Evolutionary conservation across 2,888 invertebrate species (phyloP).

Genomic region (Lasioglossum pauxillum): DNA sequence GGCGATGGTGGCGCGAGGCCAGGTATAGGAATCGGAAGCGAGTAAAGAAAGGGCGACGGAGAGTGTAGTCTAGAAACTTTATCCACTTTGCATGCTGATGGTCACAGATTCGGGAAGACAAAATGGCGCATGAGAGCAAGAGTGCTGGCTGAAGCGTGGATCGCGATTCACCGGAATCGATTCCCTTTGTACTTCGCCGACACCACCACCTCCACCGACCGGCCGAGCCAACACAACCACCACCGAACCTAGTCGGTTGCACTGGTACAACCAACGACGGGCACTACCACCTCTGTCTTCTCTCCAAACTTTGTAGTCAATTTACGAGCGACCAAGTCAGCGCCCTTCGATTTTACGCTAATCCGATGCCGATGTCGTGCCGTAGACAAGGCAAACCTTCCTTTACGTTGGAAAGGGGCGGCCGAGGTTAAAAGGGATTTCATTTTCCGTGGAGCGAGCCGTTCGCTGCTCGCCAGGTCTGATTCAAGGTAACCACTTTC

Average conservation of each 20-base stretch:
- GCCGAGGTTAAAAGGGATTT: constrained; percentile 68
- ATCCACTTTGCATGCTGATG: constrained; percentile 81
- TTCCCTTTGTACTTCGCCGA: constrained; percentile 76
- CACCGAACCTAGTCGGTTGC: constrained; percentile 28
- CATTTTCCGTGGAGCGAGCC: constrained; percentile 66
- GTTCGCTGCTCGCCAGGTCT: constrained; percentile 59
- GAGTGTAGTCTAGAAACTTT: constrained; percentile 78
- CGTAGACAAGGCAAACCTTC: constrained; percentile 70
- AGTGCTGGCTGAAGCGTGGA: constrained; percentile 62
- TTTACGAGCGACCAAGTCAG: constrained; percentile 81
- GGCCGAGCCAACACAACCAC: constrained; percentile 17
- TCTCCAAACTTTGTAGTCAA: constrained; percentile 80
- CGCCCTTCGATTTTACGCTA: constrained; percentile 81
- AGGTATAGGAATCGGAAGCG: constrained; percentile 70
- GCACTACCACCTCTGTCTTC: constrained; percentile 59
- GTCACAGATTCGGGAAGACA: constrained; percentile 77
- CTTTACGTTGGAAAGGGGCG: constrained; percentile 49
- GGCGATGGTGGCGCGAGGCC: constrained; percentile 54
- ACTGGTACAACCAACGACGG: constrained; percentile 34
- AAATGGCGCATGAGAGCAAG: constrained; percentile 66
- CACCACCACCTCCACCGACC: constrained; percentile 50
- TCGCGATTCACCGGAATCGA: constrained; percentile 77
- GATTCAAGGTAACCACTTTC: constrained; percentile 65
- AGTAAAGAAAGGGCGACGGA: constrained; percentile 71
- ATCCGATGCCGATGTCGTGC: constrained; percentile 78